phyloP scores from a whole-genome alignment of 1,140 invertebrate species.

The Anastrepha ludens region DNA sequence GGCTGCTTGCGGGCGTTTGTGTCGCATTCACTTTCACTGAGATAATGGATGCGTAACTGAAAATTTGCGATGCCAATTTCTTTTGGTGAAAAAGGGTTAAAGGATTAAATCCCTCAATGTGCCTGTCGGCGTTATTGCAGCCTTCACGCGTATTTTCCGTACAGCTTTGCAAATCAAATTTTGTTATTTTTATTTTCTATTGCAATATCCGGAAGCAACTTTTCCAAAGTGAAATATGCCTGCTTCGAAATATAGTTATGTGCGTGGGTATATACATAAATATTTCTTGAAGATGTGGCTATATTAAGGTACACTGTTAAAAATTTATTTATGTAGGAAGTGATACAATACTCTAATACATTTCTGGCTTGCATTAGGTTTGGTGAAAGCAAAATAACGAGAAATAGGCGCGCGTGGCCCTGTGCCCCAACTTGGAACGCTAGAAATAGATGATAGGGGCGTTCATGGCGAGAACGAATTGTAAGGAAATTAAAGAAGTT shows the following conservation, averaged over 20 bases:
- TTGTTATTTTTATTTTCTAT: neutral
- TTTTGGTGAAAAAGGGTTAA: constrained; percentile 9
- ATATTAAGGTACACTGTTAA: neutral
- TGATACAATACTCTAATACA: too few relatives aligned
- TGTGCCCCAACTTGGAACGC: too few relatives aligned
- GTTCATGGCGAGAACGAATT: too few relatives aligned
- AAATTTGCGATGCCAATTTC: constrained; percentile 20
- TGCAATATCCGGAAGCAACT: neutral
- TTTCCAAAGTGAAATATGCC: neutral
- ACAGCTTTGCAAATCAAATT: neutral
- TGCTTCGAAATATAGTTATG: neutral
- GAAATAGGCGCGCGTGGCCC: too few relatives aligned
- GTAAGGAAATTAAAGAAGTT: too few relatives aligned
- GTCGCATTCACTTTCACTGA: neutral
- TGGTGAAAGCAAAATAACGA: too few relatives aligned
- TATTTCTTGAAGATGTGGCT: neutral
- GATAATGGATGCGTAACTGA: neutral
- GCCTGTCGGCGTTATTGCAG: neutral
- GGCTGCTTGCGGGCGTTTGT: too few relatives aligned
- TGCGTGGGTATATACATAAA: too few relatives aligned
- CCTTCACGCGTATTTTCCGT: too few relatives aligned
- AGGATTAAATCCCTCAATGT: neutral
- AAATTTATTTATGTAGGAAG: neutral
- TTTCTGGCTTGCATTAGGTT: too few relatives aligned
- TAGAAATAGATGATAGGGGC: too few relatives aligned